These are phyloP conservation scores for Keiferia lycopersicella DNA, from an alignment of 2,888 invertebrate genomes.

Conservation along the genomic window DNA sequence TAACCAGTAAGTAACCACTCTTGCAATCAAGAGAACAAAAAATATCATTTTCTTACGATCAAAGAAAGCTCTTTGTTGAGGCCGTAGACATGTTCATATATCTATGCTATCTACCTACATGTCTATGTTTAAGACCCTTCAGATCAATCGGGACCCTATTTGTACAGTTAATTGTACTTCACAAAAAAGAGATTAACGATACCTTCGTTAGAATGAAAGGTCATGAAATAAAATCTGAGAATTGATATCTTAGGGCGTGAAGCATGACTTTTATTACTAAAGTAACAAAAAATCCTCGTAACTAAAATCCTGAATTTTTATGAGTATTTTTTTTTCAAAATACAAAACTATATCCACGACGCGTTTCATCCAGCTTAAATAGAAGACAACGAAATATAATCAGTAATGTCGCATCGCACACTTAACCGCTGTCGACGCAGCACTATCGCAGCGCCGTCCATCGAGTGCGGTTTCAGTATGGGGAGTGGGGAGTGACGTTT, in stretches of 20 bases:
- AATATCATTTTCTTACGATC: conserved; percentile 1
- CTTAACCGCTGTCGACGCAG: no score
- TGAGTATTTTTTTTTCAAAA: no score
- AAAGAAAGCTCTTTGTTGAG: conserved; percentile 4
- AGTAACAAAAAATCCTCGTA: no score
- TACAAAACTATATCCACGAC: no score
- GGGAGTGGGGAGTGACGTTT: no score
- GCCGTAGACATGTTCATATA: background rate
- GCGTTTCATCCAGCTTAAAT: no score
- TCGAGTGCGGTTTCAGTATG: no score
- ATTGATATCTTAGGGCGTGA: background rate
- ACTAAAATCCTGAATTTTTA: no score
- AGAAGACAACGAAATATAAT: no score
- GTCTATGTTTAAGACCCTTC: conserved; percentile 19
- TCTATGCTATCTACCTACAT: background rate
- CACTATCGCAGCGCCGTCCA: no score
- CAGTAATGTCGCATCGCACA: no score
- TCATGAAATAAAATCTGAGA: background rate
- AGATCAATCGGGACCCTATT: conserved; percentile 19
- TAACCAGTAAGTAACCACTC: background rate
- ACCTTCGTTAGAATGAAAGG: background rate
- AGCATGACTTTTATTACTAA: no score
- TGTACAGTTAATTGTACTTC: conserved; percentile 20
- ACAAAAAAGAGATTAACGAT: conserved; percentile 15
- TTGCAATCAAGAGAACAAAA: conserved; percentile 1